Conservation (phyloP, 1,140 invertebrate species). For the Drosophila burlai region DNA sequence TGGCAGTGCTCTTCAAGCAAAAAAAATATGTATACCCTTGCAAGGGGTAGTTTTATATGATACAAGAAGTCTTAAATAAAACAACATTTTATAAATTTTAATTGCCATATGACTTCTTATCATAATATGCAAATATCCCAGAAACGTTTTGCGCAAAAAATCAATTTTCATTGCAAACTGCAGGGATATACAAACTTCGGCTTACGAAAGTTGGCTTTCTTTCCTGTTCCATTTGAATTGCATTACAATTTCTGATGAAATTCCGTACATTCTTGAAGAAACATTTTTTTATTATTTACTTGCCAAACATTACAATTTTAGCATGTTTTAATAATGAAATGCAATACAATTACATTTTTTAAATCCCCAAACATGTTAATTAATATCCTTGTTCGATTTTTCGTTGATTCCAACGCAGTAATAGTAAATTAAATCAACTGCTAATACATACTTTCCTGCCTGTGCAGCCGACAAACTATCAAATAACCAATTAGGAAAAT, state of each 20-base stretch:
- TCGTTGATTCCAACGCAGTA: not conserved
- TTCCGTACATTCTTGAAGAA: not conserved
- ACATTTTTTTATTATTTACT: not conserved
- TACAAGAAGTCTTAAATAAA: too few species aligned
- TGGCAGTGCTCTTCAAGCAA: not conserved
- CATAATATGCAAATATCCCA: too few species aligned
- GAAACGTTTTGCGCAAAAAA: too few species aligned
- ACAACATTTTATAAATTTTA: too few species aligned
- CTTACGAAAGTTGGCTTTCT: not conserved
- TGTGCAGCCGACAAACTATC: not conserved
- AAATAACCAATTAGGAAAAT: constrained; percentile 2
- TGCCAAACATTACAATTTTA: not conserved
- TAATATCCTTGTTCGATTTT: not conserved
- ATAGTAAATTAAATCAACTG: not conserved
- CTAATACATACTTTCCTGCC: not conserved
- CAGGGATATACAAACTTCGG: too few species aligned
- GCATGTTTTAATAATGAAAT: not conserved
- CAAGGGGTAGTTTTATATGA: too few species aligned
- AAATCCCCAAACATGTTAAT: not conserved
- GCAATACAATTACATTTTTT: too few species aligned
- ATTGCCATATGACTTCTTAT: too few species aligned
- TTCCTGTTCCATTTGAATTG: not conserved
- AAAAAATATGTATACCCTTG: not conserved
- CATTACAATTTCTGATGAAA: too few species aligned
- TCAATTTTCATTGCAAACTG: too few species aligned